Evolutionary conservation across 2,113 vertebrate genomes (phyloP).

Genomic region (Arvicanthis niloticus): DNA sequence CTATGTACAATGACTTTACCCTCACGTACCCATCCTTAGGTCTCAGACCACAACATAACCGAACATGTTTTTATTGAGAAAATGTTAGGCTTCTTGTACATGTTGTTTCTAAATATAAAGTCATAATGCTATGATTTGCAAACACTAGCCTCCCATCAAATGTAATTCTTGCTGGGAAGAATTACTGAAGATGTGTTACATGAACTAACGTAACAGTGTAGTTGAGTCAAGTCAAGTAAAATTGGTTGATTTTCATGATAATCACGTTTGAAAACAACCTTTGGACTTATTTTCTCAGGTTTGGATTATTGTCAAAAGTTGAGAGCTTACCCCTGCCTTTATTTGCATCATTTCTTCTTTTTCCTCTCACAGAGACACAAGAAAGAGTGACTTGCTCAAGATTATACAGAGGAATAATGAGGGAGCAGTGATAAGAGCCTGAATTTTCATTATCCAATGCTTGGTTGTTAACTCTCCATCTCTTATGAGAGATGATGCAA

Average conservation of each 20-base stretch:
- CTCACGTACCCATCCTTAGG: background rate
- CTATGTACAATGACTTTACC: background rate
- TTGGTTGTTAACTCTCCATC: background rate
- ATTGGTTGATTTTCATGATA: conserved; percentile 7
- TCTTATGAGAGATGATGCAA: background rate
- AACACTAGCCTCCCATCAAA: background rate
- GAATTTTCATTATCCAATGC: background rate
- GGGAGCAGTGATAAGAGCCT: background rate
- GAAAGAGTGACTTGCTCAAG: background rate
- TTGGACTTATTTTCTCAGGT: conserved; percentile 14
- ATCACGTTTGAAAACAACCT: background rate
- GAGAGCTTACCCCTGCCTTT: background rate
- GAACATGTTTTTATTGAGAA: background rate
- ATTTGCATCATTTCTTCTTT: background rate
- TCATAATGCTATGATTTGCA: background rate
- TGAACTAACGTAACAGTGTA: background rate
- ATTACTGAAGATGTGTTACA: background rate
- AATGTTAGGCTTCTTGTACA: conserved; percentile 1
- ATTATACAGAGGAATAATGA: background rate
- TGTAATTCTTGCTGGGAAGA: background rate
- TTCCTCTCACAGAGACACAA: conserved; percentile 1
- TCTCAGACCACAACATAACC: background rate
- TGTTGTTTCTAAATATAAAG: conserved; percentile 35
- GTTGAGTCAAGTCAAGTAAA: background rate
- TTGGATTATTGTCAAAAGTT: background rate